A percentile compares a stretch with the other conserved stretches of the same genome.
Conservation (phyloP, 2,888 invertebrate species). For the Lacanobia wlatinum region DNA sequence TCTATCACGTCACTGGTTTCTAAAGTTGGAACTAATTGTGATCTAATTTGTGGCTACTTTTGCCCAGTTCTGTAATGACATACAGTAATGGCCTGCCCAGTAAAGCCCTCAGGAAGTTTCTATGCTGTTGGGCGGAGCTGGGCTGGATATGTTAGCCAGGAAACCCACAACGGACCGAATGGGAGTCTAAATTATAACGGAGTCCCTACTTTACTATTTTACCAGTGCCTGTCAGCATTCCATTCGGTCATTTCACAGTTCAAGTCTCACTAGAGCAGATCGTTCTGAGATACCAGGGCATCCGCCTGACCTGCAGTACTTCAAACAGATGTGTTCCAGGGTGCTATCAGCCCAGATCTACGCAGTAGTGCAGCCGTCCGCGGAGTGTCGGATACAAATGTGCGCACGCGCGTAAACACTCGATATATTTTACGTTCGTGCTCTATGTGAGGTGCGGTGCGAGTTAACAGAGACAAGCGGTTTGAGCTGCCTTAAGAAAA, state of each 20-base stretch:
- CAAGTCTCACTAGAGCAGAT: background rate
- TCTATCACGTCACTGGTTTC: too few species aligned
- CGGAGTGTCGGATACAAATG: conserved; percentile 72
- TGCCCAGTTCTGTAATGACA: too few species aligned
- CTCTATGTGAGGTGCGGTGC: conserved; percentile 51
- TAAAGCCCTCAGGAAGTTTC: too few species aligned
- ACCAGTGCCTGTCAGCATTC: background rate
- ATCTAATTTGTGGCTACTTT: too few species aligned
- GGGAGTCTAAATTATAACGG: too few species aligned
- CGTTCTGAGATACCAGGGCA: background rate
- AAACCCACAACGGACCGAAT: too few species aligned
- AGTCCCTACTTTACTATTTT: too few species aligned
- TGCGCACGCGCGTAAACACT: conserved; percentile 73
- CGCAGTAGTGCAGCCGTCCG: conserved; percentile 61
- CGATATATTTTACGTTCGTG: conserved; percentile 74
- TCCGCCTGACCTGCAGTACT: background rate
- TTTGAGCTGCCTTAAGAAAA: background rate
- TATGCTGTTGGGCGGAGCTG: too few species aligned
- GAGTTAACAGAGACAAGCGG: conserved; percentile 41
- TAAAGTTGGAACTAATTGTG: too few species aligned
- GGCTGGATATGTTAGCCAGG: too few species aligned
- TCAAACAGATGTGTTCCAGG: conserved; percentile 34
- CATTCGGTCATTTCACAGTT: background rate
- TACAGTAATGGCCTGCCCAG: too few species aligned
- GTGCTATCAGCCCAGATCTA: conserved; percentile 61